These are phyloP conservation scores for Pelochelys cantorii DNA, from an alignment of 2,797 vertebrate species.

Conservation along the genomic window DNA sequence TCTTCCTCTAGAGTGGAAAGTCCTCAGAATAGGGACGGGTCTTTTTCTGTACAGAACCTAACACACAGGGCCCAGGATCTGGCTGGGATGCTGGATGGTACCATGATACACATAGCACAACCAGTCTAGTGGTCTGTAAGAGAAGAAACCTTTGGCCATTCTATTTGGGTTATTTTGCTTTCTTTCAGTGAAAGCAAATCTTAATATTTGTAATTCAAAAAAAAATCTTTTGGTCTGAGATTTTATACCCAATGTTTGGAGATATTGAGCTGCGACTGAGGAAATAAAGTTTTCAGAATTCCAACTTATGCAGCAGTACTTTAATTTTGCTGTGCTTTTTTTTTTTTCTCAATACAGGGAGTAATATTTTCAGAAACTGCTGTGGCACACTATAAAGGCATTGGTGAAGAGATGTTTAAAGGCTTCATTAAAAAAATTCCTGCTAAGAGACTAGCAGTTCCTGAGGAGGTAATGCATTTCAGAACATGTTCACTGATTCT, in stretches of 20 bases:
- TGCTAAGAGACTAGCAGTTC: conserved; percentile 90
- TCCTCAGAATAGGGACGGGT: background rate
- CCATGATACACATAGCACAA: background rate
- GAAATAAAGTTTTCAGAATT: background rate
- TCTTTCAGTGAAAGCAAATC: background rate
- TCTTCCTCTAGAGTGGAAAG: background rate
- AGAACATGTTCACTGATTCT: background rate
- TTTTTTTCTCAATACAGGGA: conserved; percentile 82
- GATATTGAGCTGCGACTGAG: background rate
- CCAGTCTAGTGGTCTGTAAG: background rate
- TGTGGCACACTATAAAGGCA: conserved; percentile 87
- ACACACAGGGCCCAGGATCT: background rate
- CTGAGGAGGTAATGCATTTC: conserved; percentile 90
- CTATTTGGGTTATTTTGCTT: background rate
- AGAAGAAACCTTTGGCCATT: background rate
- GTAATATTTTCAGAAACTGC: conserved; percentile 91
- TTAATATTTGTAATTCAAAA: background rate
- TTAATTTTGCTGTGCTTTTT: conserved; percentile 8
- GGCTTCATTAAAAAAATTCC: conserved; percentile 77
- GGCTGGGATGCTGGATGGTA: background rate
- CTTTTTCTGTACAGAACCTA: background rate
- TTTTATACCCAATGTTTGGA: background rate
- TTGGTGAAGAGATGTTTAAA: conserved; percentile 78
- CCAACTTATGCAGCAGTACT: background rate
- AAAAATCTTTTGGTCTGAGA: background rate